phyloP scores from a whole-genome alignment of 2,113 vertebrate genomes.

The Menura novaehollandiae region DNA sequence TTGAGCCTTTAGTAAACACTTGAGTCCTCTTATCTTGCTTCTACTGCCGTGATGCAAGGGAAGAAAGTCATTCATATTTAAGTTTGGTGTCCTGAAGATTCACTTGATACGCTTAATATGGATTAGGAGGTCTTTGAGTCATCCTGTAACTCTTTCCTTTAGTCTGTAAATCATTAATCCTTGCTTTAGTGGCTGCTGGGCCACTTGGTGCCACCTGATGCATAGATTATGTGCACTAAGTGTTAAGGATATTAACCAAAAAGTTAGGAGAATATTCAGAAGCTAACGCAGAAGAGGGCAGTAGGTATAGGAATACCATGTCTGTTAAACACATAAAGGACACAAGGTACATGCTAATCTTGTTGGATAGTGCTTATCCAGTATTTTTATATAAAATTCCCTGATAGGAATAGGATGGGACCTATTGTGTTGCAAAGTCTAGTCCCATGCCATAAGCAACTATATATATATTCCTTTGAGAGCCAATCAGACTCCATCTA shows the following conservation, averaged over 20 bases:
- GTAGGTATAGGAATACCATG: not conserved
- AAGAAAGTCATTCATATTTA: not conserved
- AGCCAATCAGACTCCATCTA: not conserved
- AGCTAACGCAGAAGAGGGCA: not conserved
- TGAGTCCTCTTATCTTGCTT: not conserved
- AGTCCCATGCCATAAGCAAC: not conserved
- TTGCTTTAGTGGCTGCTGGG: not conserved
- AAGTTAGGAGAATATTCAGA: not conserved
- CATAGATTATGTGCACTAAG: not conserved
- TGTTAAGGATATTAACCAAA: not conserved
- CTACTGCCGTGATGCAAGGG: accelerated
- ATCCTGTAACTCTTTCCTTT: not conserved
- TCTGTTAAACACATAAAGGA: not conserved
- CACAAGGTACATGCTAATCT: not conserved
- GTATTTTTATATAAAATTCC: not conserved
- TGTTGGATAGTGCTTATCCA: not conserved
- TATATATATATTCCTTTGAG: not conserved
- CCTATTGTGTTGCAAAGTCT: not conserved
- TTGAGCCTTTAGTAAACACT: not conserved
- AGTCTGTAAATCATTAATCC: slow-evolving; percentile 18
- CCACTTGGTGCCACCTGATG: not conserved
- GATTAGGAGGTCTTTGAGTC: slow-evolving; percentile 9
- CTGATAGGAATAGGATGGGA: not conserved
- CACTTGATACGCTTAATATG: not conserved
- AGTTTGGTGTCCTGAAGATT: not conserved